Percentiles rank a stretch among this genome's conserved stretches.
Conservation (phyloP, 2,797 vertebrate genomes). For the Anisognathus igniventris region DNA sequence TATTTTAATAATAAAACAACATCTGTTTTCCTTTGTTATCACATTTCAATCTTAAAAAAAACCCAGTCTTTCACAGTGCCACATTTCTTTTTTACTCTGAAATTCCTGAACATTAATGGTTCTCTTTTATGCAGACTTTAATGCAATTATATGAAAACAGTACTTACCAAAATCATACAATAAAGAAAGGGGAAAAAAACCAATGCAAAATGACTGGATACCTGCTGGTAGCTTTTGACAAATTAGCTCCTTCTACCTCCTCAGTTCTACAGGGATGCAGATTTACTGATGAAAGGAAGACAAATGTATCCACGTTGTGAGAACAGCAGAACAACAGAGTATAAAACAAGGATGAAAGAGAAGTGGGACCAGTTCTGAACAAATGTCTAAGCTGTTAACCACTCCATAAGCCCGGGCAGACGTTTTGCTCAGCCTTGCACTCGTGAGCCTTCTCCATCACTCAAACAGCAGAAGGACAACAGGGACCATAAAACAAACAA, state of each 20-base stretch:
- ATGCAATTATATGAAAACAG: neutral
- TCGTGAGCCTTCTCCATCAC: accelerated
- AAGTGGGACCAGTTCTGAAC: neutral
- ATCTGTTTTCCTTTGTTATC: neutral
- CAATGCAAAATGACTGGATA: neutral
- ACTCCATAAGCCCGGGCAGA: neutral
- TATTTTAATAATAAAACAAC: neutral
- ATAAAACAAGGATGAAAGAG: neutral
- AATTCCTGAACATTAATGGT: neutral
- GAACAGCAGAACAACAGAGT: neutral
- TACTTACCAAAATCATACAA: neutral
- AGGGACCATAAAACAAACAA: neutral
- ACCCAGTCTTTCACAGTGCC: neutral
- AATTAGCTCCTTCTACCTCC: neutral
- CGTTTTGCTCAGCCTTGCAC: neutral
- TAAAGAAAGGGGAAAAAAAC: neutral
- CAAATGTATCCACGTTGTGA: neutral
- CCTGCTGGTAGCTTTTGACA: neutral
- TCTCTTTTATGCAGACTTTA: neutral
- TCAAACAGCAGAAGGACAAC: neutral
- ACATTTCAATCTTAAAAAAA: neutral
- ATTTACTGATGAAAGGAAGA: constrained; percentile 2
- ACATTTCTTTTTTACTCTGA: neutral
- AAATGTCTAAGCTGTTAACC: neutral
- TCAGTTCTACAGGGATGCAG: neutral